Conservation (phyloP, 2,797 vertebrate genomes). For the Dermochelys coriacea region DNA sequence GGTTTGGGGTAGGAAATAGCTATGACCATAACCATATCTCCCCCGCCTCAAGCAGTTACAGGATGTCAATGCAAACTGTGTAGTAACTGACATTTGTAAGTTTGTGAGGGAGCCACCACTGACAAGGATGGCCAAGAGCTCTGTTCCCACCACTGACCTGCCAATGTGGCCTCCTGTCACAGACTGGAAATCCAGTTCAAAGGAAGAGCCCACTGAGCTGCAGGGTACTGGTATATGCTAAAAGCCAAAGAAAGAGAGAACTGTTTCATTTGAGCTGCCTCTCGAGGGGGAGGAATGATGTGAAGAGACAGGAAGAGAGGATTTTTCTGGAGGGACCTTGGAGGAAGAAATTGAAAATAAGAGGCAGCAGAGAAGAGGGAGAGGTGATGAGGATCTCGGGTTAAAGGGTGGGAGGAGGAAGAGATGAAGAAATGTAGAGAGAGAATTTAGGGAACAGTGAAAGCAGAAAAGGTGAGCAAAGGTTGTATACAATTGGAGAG, state of each 20-base stretch:
- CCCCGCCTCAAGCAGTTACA: not conserved
- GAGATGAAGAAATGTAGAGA: not conserved
- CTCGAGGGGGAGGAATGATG: not conserved
- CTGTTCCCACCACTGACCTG: not conserved
- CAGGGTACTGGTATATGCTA: not conserved
- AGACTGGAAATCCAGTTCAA: not conserved
- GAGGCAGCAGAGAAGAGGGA: not conserved
- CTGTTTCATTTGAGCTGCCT: not conserved
- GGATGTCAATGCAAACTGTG: not conserved
- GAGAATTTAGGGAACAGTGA: not conserved
- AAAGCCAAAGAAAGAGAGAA: not conserved
- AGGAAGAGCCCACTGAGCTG: not conserved
- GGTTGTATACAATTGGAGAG: not conserved
- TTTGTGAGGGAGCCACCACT: not conserved
- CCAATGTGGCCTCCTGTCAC: not conserved
- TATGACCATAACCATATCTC: not conserved
- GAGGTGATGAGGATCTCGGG: not conserved
- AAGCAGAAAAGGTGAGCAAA: not conserved
- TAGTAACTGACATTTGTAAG: not conserved
- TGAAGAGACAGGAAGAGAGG: not conserved
- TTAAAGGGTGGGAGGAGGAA: not conserved
- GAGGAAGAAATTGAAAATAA: not conserved
- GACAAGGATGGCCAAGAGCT: not conserved
- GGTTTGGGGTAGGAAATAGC: not conserved
- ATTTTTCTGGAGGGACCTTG: not conserved